Evolutionary conservation across 2,113 vertebrate species (phyloP), one percentile per base, ranked within the genome.

Genomic region (Cyprinodon brontotheroides): DNA sequence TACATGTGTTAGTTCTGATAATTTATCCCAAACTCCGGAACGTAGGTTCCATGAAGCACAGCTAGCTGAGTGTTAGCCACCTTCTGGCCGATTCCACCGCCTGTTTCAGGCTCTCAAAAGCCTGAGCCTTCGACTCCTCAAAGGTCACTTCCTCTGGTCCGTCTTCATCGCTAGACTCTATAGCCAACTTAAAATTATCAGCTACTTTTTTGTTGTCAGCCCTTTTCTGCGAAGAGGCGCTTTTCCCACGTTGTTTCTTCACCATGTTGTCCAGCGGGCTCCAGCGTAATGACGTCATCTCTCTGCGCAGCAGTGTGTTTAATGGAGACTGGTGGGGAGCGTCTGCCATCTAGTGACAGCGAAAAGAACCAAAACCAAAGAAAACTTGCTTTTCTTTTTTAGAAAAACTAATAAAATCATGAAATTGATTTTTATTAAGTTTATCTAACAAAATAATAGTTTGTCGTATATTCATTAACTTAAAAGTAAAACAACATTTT

Each of bases 131-230:
- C 0, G 93, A 91, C 13, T 91, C 91, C 8, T 89, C 87, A 41
- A 95, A 95, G 0, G 83, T 89, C 29, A 95, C 81, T 67, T 94
- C 93, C 11, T 94, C 93, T 0, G 94, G 94, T 0, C 72, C 91
- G 1, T 94, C 94, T 1, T 94, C 93, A 14, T 94, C 94, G 0
- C 93, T 94, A 13, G 83, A 84, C 0, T 83, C 72, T 0, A 87
- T 17, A 0, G 3, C 11, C 3, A 86, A 29, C 5, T 0, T 8
- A 0, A 88, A 77, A 1, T 22, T 0, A 1, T 76, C 11, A 0
- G 64, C 0, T 36, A 22, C 48, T 4, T 65, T 62, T 10, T 69
- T 47, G 2, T 0, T 65, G 0, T 38, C 7, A 3, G 8, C 0
- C 3, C 9, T 60, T 3, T 69, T 65, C 3, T 15, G 10, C 2